Conservation (phyloP, 2,797 vertebrate genomes). For the Cryptoprocta ferox region DNA sequence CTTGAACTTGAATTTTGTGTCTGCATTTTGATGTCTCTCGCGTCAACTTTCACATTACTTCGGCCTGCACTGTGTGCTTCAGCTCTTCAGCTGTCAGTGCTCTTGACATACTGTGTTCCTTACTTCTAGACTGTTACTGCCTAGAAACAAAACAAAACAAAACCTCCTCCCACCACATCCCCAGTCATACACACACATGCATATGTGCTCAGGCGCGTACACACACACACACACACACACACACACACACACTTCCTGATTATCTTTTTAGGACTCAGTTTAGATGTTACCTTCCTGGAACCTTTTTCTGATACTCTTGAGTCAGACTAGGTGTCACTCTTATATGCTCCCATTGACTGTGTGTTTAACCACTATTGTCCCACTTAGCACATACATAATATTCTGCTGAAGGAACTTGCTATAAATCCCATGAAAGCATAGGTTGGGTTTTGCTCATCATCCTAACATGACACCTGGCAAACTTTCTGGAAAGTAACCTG, state of each 20-base stretch:
- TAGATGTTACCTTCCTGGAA: neutral
- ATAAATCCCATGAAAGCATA: neutral
- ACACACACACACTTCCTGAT: neutral
- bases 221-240: neutral
- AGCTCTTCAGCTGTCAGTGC: neutral
- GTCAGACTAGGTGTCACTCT: neutral
- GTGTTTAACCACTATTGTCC: neutral
- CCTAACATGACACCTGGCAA: neutral
- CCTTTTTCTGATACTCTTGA: neutral
- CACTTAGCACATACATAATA: too few relatives aligned
- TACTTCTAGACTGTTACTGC: neutral
- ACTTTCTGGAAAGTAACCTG: neutral
- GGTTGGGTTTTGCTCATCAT: neutral
- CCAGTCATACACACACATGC: too few relatives aligned
- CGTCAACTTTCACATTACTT: neutral
- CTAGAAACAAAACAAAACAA: neutral
- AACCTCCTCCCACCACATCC: rapidly evolving
- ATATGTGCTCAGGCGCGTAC: rapidly evolving
- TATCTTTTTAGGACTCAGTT: neutral
- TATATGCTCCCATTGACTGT: neutral
- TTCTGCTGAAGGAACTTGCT: neutral
- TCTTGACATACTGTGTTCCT: neutral
- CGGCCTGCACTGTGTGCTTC: neutral
- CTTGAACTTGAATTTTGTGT: neutral
- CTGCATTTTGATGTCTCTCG: neutral